Conservation (phyloP, 2,888 invertebrate species). For the Lagria hirta region DNA sequence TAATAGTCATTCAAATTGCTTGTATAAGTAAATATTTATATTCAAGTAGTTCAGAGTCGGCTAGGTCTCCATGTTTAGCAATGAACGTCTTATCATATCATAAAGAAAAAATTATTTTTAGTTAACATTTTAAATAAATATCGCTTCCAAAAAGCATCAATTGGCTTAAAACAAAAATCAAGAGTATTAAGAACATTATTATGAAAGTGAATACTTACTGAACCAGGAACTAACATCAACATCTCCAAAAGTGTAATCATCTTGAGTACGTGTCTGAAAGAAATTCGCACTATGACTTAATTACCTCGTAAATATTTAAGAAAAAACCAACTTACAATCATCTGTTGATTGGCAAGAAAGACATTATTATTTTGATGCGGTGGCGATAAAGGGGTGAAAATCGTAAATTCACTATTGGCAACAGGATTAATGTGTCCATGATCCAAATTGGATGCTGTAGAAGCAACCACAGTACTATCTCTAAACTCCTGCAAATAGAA, state of each 20-base stretch:
- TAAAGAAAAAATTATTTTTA: no score
- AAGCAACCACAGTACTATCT: conserved; percentile 50
- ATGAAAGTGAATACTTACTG: conserved; percentile 45
- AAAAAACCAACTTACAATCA: conserved; percentile 41
- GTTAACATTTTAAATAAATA: no score
- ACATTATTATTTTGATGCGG: conserved; percentile 53
- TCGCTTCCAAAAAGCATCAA: no score
- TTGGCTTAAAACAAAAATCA: no score
- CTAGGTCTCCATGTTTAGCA: no score
- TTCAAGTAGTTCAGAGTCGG: no score
- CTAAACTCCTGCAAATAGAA: conserved; percentile 49
- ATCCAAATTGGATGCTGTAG: conserved; percentile 45
- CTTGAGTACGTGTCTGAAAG: conserved; percentile 45
- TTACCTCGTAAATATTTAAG: no score
- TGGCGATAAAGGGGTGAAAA: conserved; percentile 52
- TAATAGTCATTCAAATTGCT: no score
- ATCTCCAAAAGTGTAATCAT: conserved; percentile 49
- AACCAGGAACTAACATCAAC: conserved; percentile 56
- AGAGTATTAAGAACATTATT: no score
- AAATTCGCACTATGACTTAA: neutral
- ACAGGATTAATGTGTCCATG: conserved; percentile 54
- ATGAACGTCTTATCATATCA: no score
- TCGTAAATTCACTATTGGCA: conserved; percentile 51
- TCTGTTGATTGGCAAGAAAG: conserved; percentile 50
- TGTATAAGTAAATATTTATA: no score